phyloP scores from a whole-genome alignment of 2,888 invertebrate species.

The Orchesellides sinensis region DNA sequence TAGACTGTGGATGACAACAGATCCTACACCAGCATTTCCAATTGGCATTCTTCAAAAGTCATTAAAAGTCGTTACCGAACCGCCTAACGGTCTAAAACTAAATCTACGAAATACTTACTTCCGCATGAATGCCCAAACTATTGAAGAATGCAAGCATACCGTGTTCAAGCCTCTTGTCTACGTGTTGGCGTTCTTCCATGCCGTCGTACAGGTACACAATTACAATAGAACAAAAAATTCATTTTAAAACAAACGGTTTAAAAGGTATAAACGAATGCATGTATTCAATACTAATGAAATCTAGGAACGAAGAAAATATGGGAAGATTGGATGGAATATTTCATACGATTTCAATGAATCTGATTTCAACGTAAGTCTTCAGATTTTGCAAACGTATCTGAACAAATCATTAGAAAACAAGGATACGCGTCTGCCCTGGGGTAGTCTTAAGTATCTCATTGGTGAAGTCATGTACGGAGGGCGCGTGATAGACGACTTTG shows the following conservation, averaged over 20 bases:
- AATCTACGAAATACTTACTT: slow-evolving; percentile 93
- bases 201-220: slow-evolving; percentile 92
- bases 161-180: slow-evolving; percentile 90
- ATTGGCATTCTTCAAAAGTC: slow-evolving; percentile 92
- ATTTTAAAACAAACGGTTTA: background rate
- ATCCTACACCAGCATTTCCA: slow-evolving; percentile 91
- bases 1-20: slow-evolving; percentile 94
- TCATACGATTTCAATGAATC: slow-evolving; percentile 95
- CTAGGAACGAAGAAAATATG: slow-evolving; percentile 94
- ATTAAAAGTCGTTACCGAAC: slow-evolving; percentile 94
- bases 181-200: slow-evolving; percentile 95
- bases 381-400: slow-evolving; percentile 90
- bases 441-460: slow-evolving; percentile 92
- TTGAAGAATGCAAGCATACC: slow-evolving; percentile 86
- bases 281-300: too few species aligned
- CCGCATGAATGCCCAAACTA: slow-evolving; percentile 86
- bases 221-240: too few species aligned
- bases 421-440: slow-evolving; percentile 88
- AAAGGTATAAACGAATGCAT: background rate
- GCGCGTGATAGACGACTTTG: slow-evolving; percentile 93
- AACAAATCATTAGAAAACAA: slow-evolving; percentile 82
- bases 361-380: slow-evolving; percentile 92
- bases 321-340: slow-evolving; percentile 97
- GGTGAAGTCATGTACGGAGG: slow-evolving; percentile 98
- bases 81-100: slow-evolving; percentile 92